phyloP scores from a whole-genome alignment of 2,888 invertebrate genomes.

The Lomographa bimaculata region DNA sequence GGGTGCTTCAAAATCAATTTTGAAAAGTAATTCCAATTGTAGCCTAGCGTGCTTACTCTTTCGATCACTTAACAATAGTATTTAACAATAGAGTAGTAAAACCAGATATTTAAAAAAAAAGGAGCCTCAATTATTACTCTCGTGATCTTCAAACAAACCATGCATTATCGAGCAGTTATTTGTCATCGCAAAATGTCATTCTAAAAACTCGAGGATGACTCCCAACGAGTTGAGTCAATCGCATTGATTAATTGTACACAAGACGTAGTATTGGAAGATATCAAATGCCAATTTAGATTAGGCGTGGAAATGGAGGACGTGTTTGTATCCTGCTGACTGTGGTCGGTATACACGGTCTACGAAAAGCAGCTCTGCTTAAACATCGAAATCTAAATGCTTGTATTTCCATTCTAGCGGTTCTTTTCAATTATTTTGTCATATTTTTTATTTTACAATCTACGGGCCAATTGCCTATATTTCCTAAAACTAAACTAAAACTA shows the following conservation, averaged over 20 bases:
- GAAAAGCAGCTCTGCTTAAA: conserved; percentile 1
- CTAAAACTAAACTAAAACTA: too few relatives aligned
- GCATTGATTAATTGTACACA: conserved; percentile 31
- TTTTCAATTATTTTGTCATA: not conserved
- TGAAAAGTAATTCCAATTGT: too few relatives aligned
- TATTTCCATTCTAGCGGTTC: too few relatives aligned
- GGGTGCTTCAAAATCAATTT: too few relatives aligned
- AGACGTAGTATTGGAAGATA: conserved; percentile 28
- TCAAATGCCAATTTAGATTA: conserved; percentile 43
- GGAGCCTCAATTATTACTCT: too few relatives aligned
- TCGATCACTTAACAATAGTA: too few relatives aligned
- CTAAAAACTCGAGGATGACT: conserved; percentile 15
- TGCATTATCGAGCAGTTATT: conserved; percentile 38
- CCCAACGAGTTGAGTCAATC: conserved; percentile 21
- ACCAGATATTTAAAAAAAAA: too few relatives aligned
- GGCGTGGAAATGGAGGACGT: conserved; percentile 51
- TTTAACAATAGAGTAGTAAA: too few relatives aligned
- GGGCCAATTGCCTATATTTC: too few relatives aligned
- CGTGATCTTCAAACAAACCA: conserved; percentile 39
- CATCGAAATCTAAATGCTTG: too few relatives aligned
- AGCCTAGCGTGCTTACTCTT: too few relatives aligned
- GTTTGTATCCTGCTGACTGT: conserved; percentile 41
- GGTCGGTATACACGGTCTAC: not conserved
- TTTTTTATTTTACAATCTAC: too few relatives aligned
- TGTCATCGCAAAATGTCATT: conserved; percentile 14